Base-by-base conservation (phyloP, 2,113 vertebrate genomes). In the Thamnophis sirtalis region DNA sequence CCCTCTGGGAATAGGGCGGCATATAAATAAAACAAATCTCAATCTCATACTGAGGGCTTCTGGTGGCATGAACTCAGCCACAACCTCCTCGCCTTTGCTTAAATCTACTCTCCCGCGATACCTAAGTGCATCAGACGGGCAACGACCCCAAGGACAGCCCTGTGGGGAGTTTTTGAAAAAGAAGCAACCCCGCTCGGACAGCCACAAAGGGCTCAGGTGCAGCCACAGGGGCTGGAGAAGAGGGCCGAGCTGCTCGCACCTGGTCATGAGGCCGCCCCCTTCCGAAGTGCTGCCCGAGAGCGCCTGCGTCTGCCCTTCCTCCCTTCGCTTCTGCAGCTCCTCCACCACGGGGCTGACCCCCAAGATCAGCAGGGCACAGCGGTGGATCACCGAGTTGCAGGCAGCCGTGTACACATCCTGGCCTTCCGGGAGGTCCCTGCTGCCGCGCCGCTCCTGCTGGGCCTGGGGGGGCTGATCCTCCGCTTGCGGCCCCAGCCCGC, bases 341-440 rank as follows among this genome's bases (percentile, higher is more conserved):
- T 98, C 97, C 0, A 99, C 96, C 19, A 99, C 98, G 0, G 98
- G 98, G 96, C 98, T 99, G 17, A 99, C 98, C 1, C 99, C 99
- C 88, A 99, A 90, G 93, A 99, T 97, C 90, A 99, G 95, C 95
- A 99, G 96, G 93, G 99, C 98, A 91, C 99, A 99, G 85, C 99
- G 98, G 95, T 99, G 99, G 97, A 99, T 99, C 93, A 99, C 98
- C 0, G 98, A 98, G 96, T 99, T 99, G 96, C 99, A 99, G 10
- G 99, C 98, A 4, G 98, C 98, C 0, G 99, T 99, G 96, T 99
- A 99, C 33, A 99, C 98, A 95, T 99, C 99, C 95, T 99, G 98
- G 3, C 98, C 98, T 92, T 99, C 99, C 0, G 98, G 98, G 55
- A 98, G 98, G 38, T 98, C 98, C 0, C 97, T 94, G 94, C 98